Base-by-base conservation (phyloP, 2,888 invertebrate species). In the Microplitis manilae region DNA sequence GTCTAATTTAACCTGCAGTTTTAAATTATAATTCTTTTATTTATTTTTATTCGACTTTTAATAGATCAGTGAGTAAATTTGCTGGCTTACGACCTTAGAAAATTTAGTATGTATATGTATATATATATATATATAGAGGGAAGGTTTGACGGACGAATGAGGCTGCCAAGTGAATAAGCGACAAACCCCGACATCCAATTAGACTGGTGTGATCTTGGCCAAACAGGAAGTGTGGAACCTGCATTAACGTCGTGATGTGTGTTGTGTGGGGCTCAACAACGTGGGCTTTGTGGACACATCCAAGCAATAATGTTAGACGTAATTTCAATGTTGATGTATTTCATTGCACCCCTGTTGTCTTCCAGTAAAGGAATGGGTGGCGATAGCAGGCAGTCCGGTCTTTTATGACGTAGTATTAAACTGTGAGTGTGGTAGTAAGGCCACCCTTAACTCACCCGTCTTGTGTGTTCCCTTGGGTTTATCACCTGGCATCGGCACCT, bases 401-500 rank as follows among this genome's bases (percentile, higher is more conserved):
- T 68, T 75, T 68, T 77, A 73, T 76, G 76, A 67, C 73, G 75
- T 78, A 75, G 79, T 50, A 50, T 30, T 30, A 30, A 30, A 30
- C 30, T 30, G 4, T 0, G 30, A 30, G 30, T 30, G 30, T 30
- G 30, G 30, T 30, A 30, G 30, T 30, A 50, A 50, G 77, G 78
- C 77, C 79, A 79, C 83, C 84, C 82, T 84, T 83, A 83, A 83
- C 84, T 86, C 87, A 85, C 85, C 84, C 86, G 50, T 50, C 50
- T 50, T 50, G 50, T 13, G 50, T 84, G 85, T 86, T 86, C 82
- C 86, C 86, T 84, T 83, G 86, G 83, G 78, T 87, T 89, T 89
- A 89, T 89, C 89, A 88, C 86, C 88, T 87, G 88, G 86, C 88
- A 89, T 89, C 89, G 84, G 84, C 85, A 84, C 83, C 84, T 30